Percentiles rank a stretch among this genome's conserved stretches.
These are phyloP conservation scores for Tetrao urogallus DNA, from an alignment of 2,113 vertebrate species.

Conservation along the genomic window DNA sequence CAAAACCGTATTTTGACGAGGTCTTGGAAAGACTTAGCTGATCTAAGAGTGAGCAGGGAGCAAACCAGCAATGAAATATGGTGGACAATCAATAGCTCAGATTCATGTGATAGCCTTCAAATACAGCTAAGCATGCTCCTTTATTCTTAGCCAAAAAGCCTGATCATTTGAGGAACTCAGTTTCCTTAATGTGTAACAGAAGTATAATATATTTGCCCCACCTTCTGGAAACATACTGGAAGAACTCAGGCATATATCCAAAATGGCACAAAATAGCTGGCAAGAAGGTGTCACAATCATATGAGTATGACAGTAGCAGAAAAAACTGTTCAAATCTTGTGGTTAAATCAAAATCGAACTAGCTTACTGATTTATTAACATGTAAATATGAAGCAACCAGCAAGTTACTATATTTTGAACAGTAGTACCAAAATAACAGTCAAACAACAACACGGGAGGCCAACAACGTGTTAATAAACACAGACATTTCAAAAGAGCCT, in stretches of 20 bases:
- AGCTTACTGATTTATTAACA: too few relatives aligned
- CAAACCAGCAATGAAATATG: neutral
- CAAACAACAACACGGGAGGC: neutral
- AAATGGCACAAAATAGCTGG: neutral
- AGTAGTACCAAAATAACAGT: neutral
- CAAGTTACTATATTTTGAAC: neutral
- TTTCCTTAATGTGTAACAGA: neutral
- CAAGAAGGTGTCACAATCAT: neutral
- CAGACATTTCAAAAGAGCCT: neutral
- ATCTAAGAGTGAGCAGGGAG: neutral
- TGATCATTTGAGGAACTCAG: neutral
- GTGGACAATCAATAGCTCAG: neutral
- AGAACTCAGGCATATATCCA: neutral
- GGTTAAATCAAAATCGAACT: neutral
- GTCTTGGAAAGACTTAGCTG: neutral
- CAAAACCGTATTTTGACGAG: neutral
- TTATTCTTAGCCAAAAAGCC: neutral
- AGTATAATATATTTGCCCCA: neutral
- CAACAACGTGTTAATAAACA: neutral
- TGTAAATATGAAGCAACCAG: neutral
- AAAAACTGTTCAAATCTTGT: neutral
- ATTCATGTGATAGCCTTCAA: too few relatives aligned
- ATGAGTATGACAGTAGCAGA: neutral
- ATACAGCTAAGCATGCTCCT: neutral
- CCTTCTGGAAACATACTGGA: neutral